Evolutionary conservation across 2,797 vertebrate species (phyloP), one percentile per base, ranked within the genome.

Genomic region (Botia almorhae): DNA sequence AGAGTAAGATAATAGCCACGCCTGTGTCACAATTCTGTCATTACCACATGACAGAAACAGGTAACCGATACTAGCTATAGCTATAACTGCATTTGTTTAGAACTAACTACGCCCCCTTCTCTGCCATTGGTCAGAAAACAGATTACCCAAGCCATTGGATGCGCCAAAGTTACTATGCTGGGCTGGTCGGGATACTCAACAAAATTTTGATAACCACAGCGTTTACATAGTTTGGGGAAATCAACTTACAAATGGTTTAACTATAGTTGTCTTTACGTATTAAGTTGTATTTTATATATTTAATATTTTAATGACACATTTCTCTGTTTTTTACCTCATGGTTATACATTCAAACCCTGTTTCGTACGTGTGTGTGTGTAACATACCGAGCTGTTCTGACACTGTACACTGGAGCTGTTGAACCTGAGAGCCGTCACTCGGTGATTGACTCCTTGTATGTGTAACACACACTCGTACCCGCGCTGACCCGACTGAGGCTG

Each of bases 341-440:
- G 11, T 53, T 78, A 56, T 23, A 39, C 12, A 51, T 29, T 17
- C 36, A 63, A 11, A 43, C 17, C 12, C 29, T 14, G 23, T n/a
- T n/a, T 46, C 70, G 56, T 39, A 36, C 74, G 36, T 61, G 43
- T 61, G 21, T 19, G 67, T 21, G 21, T 51, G 64, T 33, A 61
- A 67, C 96, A 89, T 91, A 99, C 98, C 91, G 97, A 99, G 89
- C 97, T 99, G 93, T 99, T 99, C 91, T 99, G 98, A 90, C 98
- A 98, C 90, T 99, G 98, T 76, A 99, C 97, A 1, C 97, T 98
- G 91, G 98, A 98, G 92, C 97, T 98, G 93, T 99, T 99, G 94
- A 99, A 99, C 84, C 98, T 96, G 69, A 99, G 95, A 29, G 98
- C 98, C 0, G 98, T 98, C 86, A 99, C 97, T 0, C 97, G 91